A percentile compares a stretch with the other conserved stretches of the same genome.
Conservation (phyloP, 2,888 invertebrate genomes). For the Danaus chrysippus region DNA sequence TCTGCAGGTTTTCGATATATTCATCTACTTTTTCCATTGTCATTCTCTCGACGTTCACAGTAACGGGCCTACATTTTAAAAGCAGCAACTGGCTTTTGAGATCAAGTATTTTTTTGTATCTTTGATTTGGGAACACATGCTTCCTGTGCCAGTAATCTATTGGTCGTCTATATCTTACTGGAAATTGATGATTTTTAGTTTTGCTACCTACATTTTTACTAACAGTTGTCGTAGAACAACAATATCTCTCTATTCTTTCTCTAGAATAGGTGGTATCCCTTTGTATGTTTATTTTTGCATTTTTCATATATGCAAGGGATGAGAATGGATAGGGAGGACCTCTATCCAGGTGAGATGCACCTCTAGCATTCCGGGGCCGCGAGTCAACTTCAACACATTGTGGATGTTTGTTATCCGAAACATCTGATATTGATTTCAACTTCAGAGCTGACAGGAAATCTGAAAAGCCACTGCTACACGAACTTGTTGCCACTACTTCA, state of each 20-base stretch:
- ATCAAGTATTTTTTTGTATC: constrained; percentile 65
- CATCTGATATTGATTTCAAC: constrained; percentile 46
- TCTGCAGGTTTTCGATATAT: constrained; percentile 55
- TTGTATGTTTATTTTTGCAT: constrained; percentile 53
- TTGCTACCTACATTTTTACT: constrained; percentile 61
- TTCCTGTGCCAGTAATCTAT: constrained; percentile 70
- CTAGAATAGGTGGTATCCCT: constrained; percentile 58
- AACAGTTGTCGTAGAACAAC: constrained; percentile 50
- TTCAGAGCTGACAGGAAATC: constrained; percentile 67
- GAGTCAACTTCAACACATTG: constrained; percentile 38
- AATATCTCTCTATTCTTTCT: constrained; percentile 68
- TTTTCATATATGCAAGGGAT: constrained; percentile 65
- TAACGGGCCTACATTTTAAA: constrained; percentile 70
- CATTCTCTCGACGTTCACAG: constrained; percentile 67
- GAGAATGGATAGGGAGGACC: constrained; percentile 73
- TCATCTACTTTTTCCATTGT: constrained; percentile 63
- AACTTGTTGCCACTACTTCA: constrained; percentile 45
- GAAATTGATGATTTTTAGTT: constrained; percentile 62
- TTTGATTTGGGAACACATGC: constrained; percentile 63
- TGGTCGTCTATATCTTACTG: constrained; percentile 64
- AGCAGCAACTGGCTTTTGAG: constrained; percentile 71
- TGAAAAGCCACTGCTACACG: constrained; percentile 51
- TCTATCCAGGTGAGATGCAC: constrained; percentile 57
- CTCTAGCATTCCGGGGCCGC: constrained; percentile 55
- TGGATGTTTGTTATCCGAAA: constrained; percentile 30